A percentile compares a stretch with the other conserved stretches of the same genome.
Conservation (phyloP, 2,797 vertebrate genomes). For the Onychomys leucogaster region DNA sequence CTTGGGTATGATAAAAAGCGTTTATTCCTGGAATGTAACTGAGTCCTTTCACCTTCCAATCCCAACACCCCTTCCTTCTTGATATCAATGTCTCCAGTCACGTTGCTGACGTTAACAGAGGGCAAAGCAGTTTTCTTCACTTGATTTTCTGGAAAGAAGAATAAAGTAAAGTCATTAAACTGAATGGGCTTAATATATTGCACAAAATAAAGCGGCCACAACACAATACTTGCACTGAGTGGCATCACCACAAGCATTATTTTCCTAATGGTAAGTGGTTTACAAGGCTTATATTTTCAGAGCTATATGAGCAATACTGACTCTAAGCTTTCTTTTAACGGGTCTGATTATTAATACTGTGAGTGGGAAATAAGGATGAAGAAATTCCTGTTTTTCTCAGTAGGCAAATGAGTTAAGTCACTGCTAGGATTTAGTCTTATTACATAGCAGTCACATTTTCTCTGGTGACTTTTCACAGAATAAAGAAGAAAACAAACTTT, state of each 20-base stretch:
- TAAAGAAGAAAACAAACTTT: neutral
- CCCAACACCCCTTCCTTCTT: constrained; percentile 83
- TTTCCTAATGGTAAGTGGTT: neutral
- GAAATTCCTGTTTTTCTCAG: neutral
- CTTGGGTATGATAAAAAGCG: constrained; percentile 98
- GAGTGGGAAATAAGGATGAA: neutral
- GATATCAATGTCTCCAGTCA: constrained; percentile 87
- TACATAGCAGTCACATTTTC: neutral
- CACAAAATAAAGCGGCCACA: constrained; percentile 10
- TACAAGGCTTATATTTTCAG: neutral
- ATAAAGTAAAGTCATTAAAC: constrained; percentile 20
- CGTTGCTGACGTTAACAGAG: constrained; percentile 82
- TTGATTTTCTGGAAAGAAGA: constrained; percentile 86
- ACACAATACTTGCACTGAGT: too few species aligned
- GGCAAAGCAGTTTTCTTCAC: constrained; percentile 83
- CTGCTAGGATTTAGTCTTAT: neutral
- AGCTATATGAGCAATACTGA: neutral
- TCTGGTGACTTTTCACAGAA: neutral
- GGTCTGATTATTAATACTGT: neutral
- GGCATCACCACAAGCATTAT: neutral
- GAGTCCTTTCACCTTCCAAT: constrained; percentile 76
- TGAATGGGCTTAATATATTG: neutral
- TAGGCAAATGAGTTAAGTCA: neutral
- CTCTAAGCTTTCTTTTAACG: constrained; percentile 9
- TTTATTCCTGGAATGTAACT: constrained; percentile 89